Conservation (phyloP, 2,113 vertebrate genomes). For the Carassius gibelio region DNA sequence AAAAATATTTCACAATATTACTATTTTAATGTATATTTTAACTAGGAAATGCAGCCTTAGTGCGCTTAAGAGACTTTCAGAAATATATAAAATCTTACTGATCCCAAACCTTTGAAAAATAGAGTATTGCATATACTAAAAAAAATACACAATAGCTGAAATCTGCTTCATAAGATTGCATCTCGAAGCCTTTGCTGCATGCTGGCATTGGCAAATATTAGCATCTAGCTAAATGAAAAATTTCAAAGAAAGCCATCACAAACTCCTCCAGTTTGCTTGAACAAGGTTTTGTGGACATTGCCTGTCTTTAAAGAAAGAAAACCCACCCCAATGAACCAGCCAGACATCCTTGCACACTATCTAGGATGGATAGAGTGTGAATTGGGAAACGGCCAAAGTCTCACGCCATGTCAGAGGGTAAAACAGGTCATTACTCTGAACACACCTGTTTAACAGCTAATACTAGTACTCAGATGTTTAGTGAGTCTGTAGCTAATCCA, state of each 20-base stretch:
- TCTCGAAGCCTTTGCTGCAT: neutral
- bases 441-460: neutral
- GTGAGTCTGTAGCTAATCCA: conserved; percentile 19
- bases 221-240: no score
- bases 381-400: neutral
- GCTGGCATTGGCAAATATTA: no score
- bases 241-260: neutral
- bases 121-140: neutral
- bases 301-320: neutral
- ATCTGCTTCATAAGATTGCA: neutral
- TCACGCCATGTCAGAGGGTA: conserved; percentile 2
- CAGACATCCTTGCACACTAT: neutral
- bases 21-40: neutral
- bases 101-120: no score
- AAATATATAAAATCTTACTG: neutral
- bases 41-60: neutral
- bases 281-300: neutral
- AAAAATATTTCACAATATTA: neutral
- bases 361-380: neutral
- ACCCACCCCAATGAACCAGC: neutral
- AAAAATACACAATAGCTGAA: neutral
- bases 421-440: conserved; percentile 5
- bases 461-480: conserved; percentile 7
- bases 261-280: neutral
- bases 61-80: neutral